Conservation (phyloP, 1,140 invertebrate species). For the Rhizoglyphus robini region DNA sequence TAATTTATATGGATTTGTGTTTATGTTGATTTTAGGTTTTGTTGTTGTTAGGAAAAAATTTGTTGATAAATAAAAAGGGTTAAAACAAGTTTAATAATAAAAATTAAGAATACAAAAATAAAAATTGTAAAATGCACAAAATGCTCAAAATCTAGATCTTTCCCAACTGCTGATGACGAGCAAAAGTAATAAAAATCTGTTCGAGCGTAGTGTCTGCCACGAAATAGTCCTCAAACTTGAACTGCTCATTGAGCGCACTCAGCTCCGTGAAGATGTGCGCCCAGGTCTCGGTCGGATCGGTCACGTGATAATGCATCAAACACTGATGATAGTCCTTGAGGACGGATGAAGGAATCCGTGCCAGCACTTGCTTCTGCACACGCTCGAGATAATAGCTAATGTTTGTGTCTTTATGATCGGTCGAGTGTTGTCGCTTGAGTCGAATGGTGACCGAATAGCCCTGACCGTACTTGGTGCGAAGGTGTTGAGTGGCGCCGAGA, state of each 20-base stretch:
- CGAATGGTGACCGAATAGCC: constrained; percentile 52
- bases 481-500: constrained; percentile 52
- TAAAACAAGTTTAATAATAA: no score
- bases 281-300: constrained; percentile 31
- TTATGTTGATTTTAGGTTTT: no score
- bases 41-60: no score
- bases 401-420: no score
- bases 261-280: constrained; percentile 35
- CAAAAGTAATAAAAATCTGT: constrained; percentile 4
- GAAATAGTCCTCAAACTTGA: constrained; percentile 39
- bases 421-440: constrained; percentile 18
- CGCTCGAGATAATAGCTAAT: not conserved
- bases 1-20: no score
- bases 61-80: no score
- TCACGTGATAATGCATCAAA: constrained; percentile 52
- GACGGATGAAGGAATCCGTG: not conserved
- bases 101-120: no score
- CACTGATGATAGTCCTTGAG: constrained; percentile 20
- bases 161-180: not conserved
- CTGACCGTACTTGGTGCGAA: constrained; percentile 60
- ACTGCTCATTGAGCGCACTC: constrained; percentile 30
- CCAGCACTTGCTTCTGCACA: not conserved
- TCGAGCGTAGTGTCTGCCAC: constrained; percentile 41
- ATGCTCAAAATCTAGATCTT: no score
- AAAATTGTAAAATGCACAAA: no score